These are phyloP conservation scores for Ciona savignyi DNA, from an alignment of 23 tunicate genomes.

Conservation along the genomic window DNA sequence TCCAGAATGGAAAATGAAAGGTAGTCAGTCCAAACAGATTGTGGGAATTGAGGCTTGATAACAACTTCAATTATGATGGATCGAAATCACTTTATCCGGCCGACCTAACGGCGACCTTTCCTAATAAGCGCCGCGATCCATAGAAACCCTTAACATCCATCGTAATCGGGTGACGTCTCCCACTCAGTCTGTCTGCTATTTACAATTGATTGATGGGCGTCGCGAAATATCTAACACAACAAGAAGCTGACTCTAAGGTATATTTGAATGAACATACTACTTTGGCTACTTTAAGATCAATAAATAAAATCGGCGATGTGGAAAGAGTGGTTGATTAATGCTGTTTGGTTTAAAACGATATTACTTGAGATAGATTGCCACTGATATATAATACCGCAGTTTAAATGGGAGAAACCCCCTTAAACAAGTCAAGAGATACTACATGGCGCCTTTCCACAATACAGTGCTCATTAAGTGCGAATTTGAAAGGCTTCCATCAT, in stretches of 20 bases:
- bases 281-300: too few relatives aligned
- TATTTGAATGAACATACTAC: too few relatives aligned
- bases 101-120: not conserved
- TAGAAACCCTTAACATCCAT: not conserved
- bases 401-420: too few relatives aligned
- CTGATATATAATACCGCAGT: too few relatives aligned
- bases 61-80: conserved; percentile 1
- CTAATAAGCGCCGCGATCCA: conserved; percentile 2
- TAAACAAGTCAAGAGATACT: not conserved
- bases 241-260: too few relatives aligned
- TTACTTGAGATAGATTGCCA: too few relatives aligned
- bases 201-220: not conserved
- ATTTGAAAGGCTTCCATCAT: not conserved
- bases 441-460: not conserved
- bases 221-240: too few relatives aligned
- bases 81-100: not conserved
- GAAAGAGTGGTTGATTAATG: too few relatives aligned
- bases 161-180: not conserved
- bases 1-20: not conserved
- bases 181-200: not conserved
- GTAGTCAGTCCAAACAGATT: not conserved
- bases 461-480: not conserved
- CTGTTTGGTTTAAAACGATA: too few relatives aligned
- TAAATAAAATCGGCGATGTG: too few relatives aligned
- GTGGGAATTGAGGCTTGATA: not conserved